Evolutionary conservation across 2,797 vertebrate species (phyloP).

Genomic region (Lithobates pipiens): DNA sequence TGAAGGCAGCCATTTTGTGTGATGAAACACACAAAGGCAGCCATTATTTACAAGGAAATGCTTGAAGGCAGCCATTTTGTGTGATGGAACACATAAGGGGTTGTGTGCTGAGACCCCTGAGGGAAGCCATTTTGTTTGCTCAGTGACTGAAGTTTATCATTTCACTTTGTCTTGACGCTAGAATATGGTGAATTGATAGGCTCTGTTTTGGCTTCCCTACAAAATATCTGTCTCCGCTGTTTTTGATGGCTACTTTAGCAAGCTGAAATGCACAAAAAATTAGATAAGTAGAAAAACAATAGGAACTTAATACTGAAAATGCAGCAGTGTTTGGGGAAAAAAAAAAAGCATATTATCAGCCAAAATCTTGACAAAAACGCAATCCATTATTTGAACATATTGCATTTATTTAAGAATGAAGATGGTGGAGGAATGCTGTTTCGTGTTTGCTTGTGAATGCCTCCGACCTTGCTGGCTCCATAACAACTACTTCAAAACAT

Average conservation of each 20-base stretch:
- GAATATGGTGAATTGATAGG: not conserved
- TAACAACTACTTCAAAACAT: not conserved
- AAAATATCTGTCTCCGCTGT: constrained; percentile 20
- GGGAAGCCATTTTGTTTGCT: too few species aligned
- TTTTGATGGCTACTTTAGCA: not conserved
- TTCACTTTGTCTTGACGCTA: not conserved
- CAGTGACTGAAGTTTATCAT: not conserved
- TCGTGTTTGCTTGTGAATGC: not conserved
- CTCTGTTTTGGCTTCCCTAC: not conserved
- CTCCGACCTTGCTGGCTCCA: not conserved
- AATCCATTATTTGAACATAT: not conserved
- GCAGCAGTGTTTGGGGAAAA: not conserved
- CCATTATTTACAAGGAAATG: too few species aligned
- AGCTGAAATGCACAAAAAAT: not conserved
- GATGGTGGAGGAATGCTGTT: not conserved
- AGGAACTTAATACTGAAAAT: not conserved
- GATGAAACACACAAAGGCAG: too few species aligned
- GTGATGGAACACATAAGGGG: too few species aligned
- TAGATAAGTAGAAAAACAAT: constrained; percentile 34
- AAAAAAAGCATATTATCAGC: not conserved
- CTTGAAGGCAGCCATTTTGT: too few species aligned
- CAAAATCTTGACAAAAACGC: not conserved
- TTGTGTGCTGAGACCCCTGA: too few species aligned
- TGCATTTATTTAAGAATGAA: not conserved
- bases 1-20: too few species aligned